Percentiles rank a stretch among this genome's conserved stretches.
Conservation (phyloP, 2,888 invertebrate genomes). For the Tanaodytes sp. region DNA sequence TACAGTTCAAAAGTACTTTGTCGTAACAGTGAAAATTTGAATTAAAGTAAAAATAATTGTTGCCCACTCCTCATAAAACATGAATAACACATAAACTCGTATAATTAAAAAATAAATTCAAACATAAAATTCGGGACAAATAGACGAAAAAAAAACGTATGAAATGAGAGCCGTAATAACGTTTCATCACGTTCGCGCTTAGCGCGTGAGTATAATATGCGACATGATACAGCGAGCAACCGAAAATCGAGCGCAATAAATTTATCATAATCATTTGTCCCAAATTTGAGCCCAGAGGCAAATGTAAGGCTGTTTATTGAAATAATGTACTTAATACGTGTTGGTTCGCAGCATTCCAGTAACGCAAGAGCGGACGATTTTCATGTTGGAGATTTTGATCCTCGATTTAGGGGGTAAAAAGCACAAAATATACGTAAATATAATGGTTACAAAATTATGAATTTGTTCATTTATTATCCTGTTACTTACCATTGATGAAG, state of each 20-base stretch:
- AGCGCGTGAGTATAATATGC: too few species aligned
- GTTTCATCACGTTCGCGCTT: too few species aligned
- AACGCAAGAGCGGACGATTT: slow-evolving; percentile 21
- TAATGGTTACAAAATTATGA: not conserved
- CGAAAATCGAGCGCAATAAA: slow-evolving; percentile 7
- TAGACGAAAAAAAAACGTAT: not conserved
- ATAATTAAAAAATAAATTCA: slow-evolving; percentile 1
- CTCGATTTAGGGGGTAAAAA: slow-evolving; percentile 11
- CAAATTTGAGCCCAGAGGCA: slow-evolving; percentile 35
- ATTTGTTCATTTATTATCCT: not conserved
- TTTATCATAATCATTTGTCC: slow-evolving; percentile 32
- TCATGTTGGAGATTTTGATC: slow-evolving; percentile 35
- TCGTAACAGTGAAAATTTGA: not conserved
- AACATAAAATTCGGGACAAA: slow-evolving; percentile 23
- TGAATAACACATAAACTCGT: slow-evolving; percentile 13
- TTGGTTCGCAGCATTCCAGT: slow-evolving; percentile 28
- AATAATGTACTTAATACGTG: slow-evolving; percentile 42
- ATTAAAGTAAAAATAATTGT: slow-evolving; percentile 3
- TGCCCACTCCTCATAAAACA: slow-evolving; percentile 34
- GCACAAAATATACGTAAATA: too few species aligned
- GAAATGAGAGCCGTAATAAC: too few species aligned
- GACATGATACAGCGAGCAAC: too few species aligned
- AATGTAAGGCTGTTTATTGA: slow-evolving; percentile 37
- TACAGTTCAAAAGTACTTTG: slow-evolving; percentile 30
- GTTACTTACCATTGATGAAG: slow-evolving; percentile 32